Evolutionary conservation across 2,113 vertebrate genomes (phyloP), one percentile per base, ranked within the genome.

Genomic region (Channa argus): DNA sequence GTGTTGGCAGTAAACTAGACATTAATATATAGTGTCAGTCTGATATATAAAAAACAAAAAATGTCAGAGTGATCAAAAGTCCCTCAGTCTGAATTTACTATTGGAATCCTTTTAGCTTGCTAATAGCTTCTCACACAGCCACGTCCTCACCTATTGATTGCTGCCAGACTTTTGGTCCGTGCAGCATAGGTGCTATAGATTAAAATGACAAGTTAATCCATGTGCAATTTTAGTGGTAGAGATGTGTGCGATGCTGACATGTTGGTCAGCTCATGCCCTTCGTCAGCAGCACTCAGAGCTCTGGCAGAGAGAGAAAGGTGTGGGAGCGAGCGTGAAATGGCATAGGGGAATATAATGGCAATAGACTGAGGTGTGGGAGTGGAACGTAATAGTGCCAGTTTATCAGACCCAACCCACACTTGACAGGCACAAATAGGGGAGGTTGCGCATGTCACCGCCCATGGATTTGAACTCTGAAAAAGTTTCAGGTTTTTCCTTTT

Each of bases 321-420:
- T 89, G 82, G 88, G 89, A 70, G 86, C 80, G 63, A 88, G 89
- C 54, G 59, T 91, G 84, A 91, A 88, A 90, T 84, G 79, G 62
- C 61, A 63, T 38, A 77, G 62, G 71, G 68, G 71, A 75, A 76
- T 72, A 88, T 85, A 89, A 89, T 88, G 80, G 79, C 89, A 59
- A 56, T 38, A 65, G 80, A 84, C 80, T 77, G 82, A 80, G 73
- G 82, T 85, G 88, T 86, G 80, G 89, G 88, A 87, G 91, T 77
- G 54, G 74, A 90, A 85, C 73, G 69, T 86, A 89, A 88, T 86
- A 43, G 82, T 71, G 82, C 71, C 80, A 86, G 82, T 88, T 91
- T 74, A 85, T 90, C 86, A 88, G 80, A 78, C 85, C 80, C 80
- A 71, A 77, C 74, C 39, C 72, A 69, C 79, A 82, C 65, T 83